Base-by-base conservation (phyloP, 2,888 invertebrate species). In the Masnerella sp. region DNA sequence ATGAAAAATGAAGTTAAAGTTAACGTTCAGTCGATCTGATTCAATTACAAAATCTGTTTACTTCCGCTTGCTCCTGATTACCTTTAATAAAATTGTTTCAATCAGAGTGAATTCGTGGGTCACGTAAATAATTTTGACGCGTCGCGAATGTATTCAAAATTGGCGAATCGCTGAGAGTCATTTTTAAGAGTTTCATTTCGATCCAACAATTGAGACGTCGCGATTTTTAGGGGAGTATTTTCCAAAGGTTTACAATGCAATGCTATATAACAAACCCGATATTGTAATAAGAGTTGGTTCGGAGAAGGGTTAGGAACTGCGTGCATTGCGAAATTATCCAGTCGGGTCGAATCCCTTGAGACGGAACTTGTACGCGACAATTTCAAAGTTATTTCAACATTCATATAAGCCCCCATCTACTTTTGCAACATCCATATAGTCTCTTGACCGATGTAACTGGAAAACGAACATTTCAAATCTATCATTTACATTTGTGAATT, bases 351-450 rank as follows among this genome's bases (percentile, higher is more conserved):
- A 65, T 85, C 86, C 85, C 86, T 72, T 59, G 85, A 83, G 87
- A 81, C 81, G 78, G 82, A 87, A 87, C 85, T 87, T 87, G 86
- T 87, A 86, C 85, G 86, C 86, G 86, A 87, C 87, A 87, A 86
- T 86, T 87, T 87, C 87, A 86, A 87, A 87, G 86, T 87, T 87
- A 87, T 87, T 87, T 87, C 85, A 87, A 87, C 87, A 86, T 87
- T 87, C 87, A 87, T 87, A 86, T 86, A 87, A 86, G 85, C 85
- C 83, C 83, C 81, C 82, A 79, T 76, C 75, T 69, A 78, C 76
- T 69, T 76, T 67, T 59, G 72, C 73, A 49, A 47, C 54, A 59
- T 64, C 47, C 38, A 59, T 78, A 79, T 78, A 77, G 79, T 78
- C 78, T 80, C 80, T 78, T 77, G 77, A 58, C 72, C 45, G 38